These are phyloP conservation scores for Oreotrochilus melanogaster DNA, from an alignment of 2,113 vertebrate genomes.

Conservation along the genomic window DNA sequence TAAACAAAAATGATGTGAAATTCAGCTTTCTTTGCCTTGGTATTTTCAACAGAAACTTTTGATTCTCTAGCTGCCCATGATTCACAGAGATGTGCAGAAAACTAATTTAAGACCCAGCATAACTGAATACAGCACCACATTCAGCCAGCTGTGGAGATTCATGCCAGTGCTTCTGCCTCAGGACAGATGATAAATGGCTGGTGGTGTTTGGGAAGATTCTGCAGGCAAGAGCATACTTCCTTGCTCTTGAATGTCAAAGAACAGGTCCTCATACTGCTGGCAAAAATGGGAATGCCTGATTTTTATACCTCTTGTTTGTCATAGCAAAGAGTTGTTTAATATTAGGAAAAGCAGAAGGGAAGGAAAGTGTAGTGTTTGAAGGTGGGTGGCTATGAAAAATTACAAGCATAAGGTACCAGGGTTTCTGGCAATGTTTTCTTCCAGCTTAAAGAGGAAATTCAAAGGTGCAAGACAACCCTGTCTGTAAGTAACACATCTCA, in stretches of 20 bases:
- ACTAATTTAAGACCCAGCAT: constrained; percentile 14
- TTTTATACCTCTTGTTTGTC: neutral
- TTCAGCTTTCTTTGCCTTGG: neutral
- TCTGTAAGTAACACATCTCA: neutral
- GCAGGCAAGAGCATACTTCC: neutral
- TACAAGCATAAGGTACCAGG: neutral
- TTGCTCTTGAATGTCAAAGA: neutral
- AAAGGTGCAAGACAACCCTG: constrained; percentile 6
- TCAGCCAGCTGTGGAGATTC: constrained; percentile 22
- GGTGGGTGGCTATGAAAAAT: constrained; percentile 13
- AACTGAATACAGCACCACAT: neutral
- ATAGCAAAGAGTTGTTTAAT: neutral
- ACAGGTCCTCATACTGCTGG: neutral
- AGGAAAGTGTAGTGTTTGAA: neutral
- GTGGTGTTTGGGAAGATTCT: neutral
- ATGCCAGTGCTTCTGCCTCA: neutral
- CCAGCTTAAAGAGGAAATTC: constrained; percentile 1
- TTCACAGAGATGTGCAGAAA: constrained; percentile 23
- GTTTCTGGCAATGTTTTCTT: neutral
- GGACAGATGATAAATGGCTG: constrained; percentile 51
- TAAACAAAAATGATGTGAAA: neutral
- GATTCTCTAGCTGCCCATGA: neutral
- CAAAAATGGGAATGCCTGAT: neutral
- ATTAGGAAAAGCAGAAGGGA: neutral
- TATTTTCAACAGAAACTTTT: constrained; percentile 31